Conservation (phyloP, 2,113 vertebrate species). For the Crypturellus undulatus region DNA sequence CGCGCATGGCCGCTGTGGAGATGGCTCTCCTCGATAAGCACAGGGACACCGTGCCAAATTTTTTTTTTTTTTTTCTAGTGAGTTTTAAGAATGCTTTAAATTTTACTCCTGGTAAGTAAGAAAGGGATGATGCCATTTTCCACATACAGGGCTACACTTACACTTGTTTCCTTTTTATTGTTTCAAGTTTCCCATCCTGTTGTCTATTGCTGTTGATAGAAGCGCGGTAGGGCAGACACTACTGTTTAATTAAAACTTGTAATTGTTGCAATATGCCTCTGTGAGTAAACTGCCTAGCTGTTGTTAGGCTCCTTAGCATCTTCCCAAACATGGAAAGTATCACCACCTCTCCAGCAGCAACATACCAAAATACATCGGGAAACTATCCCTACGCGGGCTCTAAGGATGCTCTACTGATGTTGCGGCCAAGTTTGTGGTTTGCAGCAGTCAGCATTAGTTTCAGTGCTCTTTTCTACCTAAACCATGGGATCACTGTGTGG, state of each 20-base stretch:
- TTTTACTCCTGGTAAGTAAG: not conserved
- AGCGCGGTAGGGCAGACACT: not conserved
- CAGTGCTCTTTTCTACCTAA: not conserved
- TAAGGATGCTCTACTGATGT: not conserved
- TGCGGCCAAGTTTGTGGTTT: slow-evolving; percentile 8
- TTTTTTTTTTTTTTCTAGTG: not conserved
- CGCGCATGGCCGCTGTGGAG: not conserved
- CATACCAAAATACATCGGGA: slow-evolving; percentile 13
- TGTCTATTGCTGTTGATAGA: not conserved
- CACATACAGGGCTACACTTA: not conserved
- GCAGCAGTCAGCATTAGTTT: not conserved
- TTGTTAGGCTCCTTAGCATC: slow-evolving; percentile 23
- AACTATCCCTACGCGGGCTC: slow-evolving; percentile 38
- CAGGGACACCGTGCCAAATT: not conserved
- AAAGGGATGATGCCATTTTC: not conserved
- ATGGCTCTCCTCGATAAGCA: not conserved
- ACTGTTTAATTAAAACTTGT: not conserved
- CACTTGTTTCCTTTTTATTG: not conserved
- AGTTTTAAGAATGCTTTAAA: not conserved
- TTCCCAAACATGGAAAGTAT: not conserved
- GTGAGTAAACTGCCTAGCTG: not conserved
- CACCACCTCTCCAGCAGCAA: not conserved
- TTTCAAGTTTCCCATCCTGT: not conserved
- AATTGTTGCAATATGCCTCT: not conserved
- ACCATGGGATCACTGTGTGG: not conserved